These are phyloP conservation scores for Pantelozetes paolii DNA, from an alignment of 2,888 invertebrate genomes.

Conservation along the genomic window DNA sequence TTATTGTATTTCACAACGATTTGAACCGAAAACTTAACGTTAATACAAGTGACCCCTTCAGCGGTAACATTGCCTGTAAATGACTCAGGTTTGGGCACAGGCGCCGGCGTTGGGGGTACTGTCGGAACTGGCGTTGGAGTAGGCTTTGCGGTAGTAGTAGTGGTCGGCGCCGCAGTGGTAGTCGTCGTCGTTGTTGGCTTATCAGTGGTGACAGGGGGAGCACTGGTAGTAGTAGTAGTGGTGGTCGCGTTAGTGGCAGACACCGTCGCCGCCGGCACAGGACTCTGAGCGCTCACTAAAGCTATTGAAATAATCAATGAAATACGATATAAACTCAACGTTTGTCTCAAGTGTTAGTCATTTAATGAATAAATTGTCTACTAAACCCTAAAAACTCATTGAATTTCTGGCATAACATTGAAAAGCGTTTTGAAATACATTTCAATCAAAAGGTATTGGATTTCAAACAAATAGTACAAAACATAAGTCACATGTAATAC, in stretches of 20 bases:
- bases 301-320: slow-evolving; percentile 53
- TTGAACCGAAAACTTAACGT: slow-evolving; percentile 64
- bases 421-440: too few relatives aligned
- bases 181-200: slow-evolving; percentile 49
- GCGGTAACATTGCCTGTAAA: slow-evolving; percentile 31
- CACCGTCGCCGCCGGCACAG: not conserved
- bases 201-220: slow-evolving; percentile 52
- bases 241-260: not conserved
- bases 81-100: not conserved
- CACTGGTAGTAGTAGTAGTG: slow-evolving; percentile 52
- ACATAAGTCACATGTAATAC: too few relatives aligned
- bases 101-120: slow-evolving; percentile 9
- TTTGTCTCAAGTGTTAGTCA: too few relatives aligned
- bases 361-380: too few relatives aligned
- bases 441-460: too few relatives aligned
- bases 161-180: slow-evolving; percentile 53
- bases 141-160: slow-evolving; percentile 51
- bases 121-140: slow-evolving; percentile 48
- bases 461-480: too few relatives aligned
- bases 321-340: slow-evolving; percentile 1
- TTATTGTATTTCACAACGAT: slow-evolving; percentile 57
- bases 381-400: too few relatives aligned
- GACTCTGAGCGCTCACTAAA: slow-evolving; percentile 18
- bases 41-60: slow-evolving; percentile 57
- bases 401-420: too few relatives aligned